Conservation (phyloP, 35 echinoderm and acorn worm species). For the Patiria miniata region DNA sequence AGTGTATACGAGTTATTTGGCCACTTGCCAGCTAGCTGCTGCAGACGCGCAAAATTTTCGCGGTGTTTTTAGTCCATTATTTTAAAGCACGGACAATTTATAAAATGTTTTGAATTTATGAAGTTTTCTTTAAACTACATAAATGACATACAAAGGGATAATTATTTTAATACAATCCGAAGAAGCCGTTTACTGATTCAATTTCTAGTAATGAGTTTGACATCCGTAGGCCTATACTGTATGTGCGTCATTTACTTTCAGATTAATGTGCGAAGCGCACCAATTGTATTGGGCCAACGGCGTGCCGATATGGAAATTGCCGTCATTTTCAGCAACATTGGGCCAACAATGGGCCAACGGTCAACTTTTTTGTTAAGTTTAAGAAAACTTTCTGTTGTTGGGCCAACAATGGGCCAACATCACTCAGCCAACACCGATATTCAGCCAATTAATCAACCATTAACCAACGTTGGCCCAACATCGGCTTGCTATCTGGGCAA, state of each 20-base stretch:
- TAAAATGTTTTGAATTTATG: not conserved
- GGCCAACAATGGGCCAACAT: slow-evolving; percentile 8
- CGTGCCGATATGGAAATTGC: not conserved
- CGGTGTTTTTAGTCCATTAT: not conserved
- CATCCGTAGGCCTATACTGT: not conserved
- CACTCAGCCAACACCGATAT: not conserved
- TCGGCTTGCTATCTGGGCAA: not conserved
- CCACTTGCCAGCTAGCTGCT: not conserved
- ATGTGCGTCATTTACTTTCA: not conserved
- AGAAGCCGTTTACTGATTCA: not conserved
- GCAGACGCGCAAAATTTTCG: slow-evolving; percentile 8
- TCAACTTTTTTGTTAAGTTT: not conserved
- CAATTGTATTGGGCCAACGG: not conserved
- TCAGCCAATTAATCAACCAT: not conserved
- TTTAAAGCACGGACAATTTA: not conserved
- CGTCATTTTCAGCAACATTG: not conserved
- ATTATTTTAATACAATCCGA: not conserved
- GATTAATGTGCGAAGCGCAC: not conserved
- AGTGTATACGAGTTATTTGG: not conserved
- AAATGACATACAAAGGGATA: not conserved
- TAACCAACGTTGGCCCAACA: slow-evolving; percentile 16
- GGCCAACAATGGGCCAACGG: slow-evolving; percentile 1
- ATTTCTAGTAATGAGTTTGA: not conserved
- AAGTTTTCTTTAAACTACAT: not conserved
- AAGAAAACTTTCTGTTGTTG: not conserved